Evolutionary conservation across 2,113 vertebrate genomes (phyloP), one percentile per base, ranked within the genome.

Genomic region (Merops nubicus): DNA sequence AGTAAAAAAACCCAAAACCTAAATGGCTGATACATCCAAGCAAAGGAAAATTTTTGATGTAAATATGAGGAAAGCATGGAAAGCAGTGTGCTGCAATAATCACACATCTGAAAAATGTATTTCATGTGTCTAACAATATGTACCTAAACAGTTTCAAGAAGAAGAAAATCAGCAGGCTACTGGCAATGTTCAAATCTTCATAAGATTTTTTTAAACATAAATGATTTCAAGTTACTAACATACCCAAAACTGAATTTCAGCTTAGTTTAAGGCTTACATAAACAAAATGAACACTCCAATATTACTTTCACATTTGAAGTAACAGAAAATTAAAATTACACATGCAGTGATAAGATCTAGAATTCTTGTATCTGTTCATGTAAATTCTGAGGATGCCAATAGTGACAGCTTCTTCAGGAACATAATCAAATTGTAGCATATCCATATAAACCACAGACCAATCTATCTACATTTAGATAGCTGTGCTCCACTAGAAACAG

Each of bases 1-100:
- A 91, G 78, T 69, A 59, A 89, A 93, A 95, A 93, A 85, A 89
- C 2, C 11, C 25, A 36, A 60, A 94, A 94, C 67, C 79, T 45
- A 96, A 90, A 83, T 67, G 72, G 68, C 26, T 77, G 89, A 42
- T 76, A 51, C 6, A 62, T 21, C 14, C 54, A 91, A 93, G 78
- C 33, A 19, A 90, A 15, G 38, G 34, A 34, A 88, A 96, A 67
- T 38, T 85, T 95, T 29, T 50, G 54, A 82, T 69, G 50, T 73
- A 88, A 88, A 75, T 38, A 64, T 5, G 18, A 76, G 50, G 57
- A 88, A 95, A 19, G n/a, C 62, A 76, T 16, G 36, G 73, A 75
- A 94, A 94, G 48, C 50, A 48, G 13, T 0, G 6, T 54, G 36
- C 51, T 73, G 34, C 29, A 79, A 45, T 54, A 68, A 87, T 72